Conservation (phyloP, 2,888 invertebrate genomes). For the Limnephilus auricula region DNA sequence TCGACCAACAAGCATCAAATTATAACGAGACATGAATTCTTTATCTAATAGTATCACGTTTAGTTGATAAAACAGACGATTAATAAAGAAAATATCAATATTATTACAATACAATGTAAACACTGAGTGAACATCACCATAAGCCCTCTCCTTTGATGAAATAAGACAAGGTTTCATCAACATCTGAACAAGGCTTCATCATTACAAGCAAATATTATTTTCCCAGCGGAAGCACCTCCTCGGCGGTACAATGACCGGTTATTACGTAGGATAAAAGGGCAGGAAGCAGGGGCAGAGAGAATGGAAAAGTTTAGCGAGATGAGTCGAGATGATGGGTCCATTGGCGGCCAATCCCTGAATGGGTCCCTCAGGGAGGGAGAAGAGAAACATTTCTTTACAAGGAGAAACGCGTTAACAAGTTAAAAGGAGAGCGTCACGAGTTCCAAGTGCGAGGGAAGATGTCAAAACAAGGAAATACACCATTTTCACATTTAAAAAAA, state of each 20-base stretch:
- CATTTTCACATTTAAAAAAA: too few relatives aligned
- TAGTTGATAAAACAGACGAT: neutral
- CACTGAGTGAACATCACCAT: neutral
- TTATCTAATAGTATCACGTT: too few relatives aligned
- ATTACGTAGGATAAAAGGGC: conserved; percentile 18
- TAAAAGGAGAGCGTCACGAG: neutral
- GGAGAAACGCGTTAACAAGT: neutral
- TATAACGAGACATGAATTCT: neutral
- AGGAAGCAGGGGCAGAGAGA: conserved; percentile 13
- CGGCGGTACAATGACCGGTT: conserved; percentile 30
- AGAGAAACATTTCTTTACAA: conserved; percentile 33
- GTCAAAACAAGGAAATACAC: neutral
- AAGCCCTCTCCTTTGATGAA: neutral
- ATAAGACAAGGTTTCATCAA: neutral
- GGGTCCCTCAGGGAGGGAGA: conserved; percentile 51
- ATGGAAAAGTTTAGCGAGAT: conserved; percentile 46
- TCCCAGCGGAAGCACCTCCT: neutral
- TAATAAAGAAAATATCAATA: neutral
- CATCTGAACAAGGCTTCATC: conserved; percentile 2
- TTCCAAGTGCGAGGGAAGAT: neutral
- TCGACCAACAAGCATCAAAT: too few relatives aligned
- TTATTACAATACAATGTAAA: neutral
- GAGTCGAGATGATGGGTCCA: conserved; percentile 55
- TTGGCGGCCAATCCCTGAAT: conserved; percentile 57
- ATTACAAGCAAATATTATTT: conserved; percentile 6